Conservation (phyloP, 2,888 invertebrate species). For the Andrena hattorfiana region DNA sequence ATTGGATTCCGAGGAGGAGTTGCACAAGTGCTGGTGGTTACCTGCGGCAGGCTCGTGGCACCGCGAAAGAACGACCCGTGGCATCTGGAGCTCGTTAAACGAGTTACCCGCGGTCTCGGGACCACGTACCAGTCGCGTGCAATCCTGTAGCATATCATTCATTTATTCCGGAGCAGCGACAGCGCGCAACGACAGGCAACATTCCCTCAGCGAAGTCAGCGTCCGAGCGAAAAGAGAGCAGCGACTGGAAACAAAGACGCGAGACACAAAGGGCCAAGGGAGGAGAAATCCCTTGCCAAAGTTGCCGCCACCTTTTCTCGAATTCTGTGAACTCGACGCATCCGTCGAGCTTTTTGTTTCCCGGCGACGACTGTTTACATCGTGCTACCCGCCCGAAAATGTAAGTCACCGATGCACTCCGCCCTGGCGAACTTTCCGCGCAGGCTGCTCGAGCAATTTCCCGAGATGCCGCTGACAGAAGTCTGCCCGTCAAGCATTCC, state of each 20-base stretch:
- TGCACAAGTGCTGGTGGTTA: background rate
- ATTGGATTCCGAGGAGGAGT: background rate
- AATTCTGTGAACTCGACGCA: background rate
- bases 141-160: slow-evolving; percentile 36
- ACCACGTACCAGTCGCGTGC: slow-evolving; percentile 2
- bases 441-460: slow-evolving; percentile 38
- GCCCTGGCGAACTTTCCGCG: slow-evolving; percentile 48
- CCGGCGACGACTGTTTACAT: background rate
- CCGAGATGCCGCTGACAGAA: slow-evolving; percentile 48
- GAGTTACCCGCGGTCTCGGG: slow-evolving; percentile 11
- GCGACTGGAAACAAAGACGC: slow-evolving; percentile 10
- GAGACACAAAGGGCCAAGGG: slow-evolving; percentile 7
- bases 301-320: background rate
- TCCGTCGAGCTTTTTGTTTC: slow-evolving; percentile 14
- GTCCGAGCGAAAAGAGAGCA: slow-evolving; percentile 1
- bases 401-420: slow-evolving; percentile 33
- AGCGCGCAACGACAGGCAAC: background rate
- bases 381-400: slow-evolving; percentile 21
- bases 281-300: background rate
- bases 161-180: slow-evolving; percentile 22
- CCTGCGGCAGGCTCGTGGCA: slow-evolving; percentile 6
- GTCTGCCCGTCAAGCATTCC: slow-evolving; percentile 47
- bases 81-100: slow-evolving; percentile 52
- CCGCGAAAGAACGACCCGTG: slow-evolving; percentile 29
- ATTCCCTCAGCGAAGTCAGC: background rate